Evolutionary conservation across 2,113 vertebrate species (phyloP), one percentile per base, ranked within the genome.

Genomic region (Gila orcuttii): DNA sequence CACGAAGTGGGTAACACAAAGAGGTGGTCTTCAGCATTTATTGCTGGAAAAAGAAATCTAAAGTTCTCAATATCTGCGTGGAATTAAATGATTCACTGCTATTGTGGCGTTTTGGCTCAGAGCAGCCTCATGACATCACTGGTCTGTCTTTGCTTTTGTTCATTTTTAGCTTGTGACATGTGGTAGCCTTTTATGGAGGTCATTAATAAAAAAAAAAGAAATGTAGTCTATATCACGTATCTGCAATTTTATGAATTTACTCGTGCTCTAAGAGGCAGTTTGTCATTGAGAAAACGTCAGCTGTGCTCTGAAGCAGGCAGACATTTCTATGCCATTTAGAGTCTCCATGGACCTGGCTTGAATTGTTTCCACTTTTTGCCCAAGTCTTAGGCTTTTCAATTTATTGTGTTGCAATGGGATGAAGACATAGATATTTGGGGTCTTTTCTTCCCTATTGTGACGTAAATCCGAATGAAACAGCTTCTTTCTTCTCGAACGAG

Each of bases 111-210:
- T 87, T 82, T 85, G 77, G 86, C 82, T 80, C 86, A 45, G 82
- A 82, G 77, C 28, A 83, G 88, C 88, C 82, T 87, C 84, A 88
- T 82, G 89, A 84, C 89, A 88, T 82, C 55, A 78, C 66, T 69
- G 42, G 83, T 77, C 83, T 85, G 86, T 89, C 89, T 89, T 86
- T 91, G 91, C 82, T 92, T 92, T 79, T 90, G 15, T 88, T 93
- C 93, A 91, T 93, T 92, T 93, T 93, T 91, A 90, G 89, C 89
- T 89, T 89, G 86, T 89, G 80, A 89, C 89, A 92, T 89, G 89
- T 90, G 87, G 87, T 93, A 86, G 86, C 86, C 90, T 90, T 91
- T 92, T 93, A 90, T 84, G 62, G 85, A 73, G 88, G 90, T 85
- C 85, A 90, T 92, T 90, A 76, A 86, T 85, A 86, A 88, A 88